Evolutionary conservation across 2,797 vertebrate genomes (phyloP).

Genomic region (Danio aesculapii): DNA sequence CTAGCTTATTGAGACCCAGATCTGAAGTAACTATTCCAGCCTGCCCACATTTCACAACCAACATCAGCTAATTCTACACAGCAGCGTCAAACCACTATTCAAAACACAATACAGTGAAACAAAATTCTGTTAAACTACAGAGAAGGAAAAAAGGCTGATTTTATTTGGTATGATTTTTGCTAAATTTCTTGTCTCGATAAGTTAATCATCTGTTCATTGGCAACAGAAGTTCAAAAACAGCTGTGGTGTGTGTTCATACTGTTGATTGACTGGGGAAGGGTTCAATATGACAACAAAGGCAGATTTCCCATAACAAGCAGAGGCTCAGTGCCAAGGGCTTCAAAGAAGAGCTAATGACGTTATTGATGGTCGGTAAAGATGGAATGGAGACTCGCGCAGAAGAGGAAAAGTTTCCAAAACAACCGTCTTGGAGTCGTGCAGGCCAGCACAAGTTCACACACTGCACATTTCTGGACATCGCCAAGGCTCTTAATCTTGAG

Average conservation of each 20-base stretch:
- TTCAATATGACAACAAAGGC: constrained; percentile 36
- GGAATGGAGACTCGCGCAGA: neutral
- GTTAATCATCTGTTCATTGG: neutral
- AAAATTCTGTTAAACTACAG: neutral
- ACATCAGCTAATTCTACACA: neutral
- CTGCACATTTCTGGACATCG: neutral
- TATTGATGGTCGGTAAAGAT: constrained; percentile 12
- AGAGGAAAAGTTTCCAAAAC: constrained; percentile 50
- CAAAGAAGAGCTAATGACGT: constrained; percentile 44
- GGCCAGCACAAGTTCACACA: neutral
- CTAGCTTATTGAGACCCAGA: neutral
- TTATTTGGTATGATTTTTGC: neutral
- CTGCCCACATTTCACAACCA: neutral
- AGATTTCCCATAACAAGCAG: constrained; percentile 49
- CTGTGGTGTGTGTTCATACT: neutral
- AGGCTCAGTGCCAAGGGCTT: constrained; percentile 30
- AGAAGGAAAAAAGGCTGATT: neutral
- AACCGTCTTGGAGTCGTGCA: constrained; percentile 29
- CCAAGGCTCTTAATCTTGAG: neutral
- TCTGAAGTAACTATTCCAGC: neutral
- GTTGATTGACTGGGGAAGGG: constrained; percentile 1
- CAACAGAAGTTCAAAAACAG: neutral
- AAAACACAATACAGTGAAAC: neutral
- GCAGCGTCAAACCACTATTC: too few relatives aligned
- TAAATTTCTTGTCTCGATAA: neutral